Conservation (phyloP, 2,888 invertebrate species). For the Eumerus sabulonum region DNA sequence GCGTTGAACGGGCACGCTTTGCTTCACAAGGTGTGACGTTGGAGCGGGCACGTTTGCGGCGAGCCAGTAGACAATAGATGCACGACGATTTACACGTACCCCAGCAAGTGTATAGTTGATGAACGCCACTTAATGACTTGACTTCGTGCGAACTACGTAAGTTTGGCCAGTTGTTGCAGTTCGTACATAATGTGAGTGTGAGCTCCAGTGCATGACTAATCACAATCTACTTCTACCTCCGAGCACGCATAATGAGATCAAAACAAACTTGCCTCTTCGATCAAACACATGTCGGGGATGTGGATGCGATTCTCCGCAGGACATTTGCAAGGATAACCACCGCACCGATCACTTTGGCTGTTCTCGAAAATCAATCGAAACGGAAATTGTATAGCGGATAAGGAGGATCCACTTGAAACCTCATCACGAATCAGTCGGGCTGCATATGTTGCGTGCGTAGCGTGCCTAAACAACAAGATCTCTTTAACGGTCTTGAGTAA, state of each 20-base stretch:
- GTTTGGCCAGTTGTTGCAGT: no score
- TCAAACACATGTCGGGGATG: constrained; percentile 53
- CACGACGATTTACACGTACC: constrained; percentile 24
- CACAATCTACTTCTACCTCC: neutral
- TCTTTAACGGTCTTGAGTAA: constrained; percentile 62
- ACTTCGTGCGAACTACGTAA: constrained; percentile 47
- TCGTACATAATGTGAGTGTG: no score
- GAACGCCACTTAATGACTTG: constrained; percentile 62
- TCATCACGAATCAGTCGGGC: constrained; percentile 13
- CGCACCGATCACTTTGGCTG: no score
- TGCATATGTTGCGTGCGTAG: constrained; percentile 51
- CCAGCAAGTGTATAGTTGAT: constrained; percentile 35
- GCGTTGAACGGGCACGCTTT: constrained; percentile 52
- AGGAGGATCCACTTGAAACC: constrained; percentile 64
- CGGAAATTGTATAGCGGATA: constrained; percentile 66
- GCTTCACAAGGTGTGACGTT: constrained; percentile 61
- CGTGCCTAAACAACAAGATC: constrained; percentile 49
- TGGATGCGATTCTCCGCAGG: constrained; percentile 35
- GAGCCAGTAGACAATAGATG: constrained; percentile 8
- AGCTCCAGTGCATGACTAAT: constrained; percentile 2
- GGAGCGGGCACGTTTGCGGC: neutral
- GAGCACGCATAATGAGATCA: constrained; percentile 47
- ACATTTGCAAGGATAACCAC: constrained; percentile 59
- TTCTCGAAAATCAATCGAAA: constrained; percentile 55
- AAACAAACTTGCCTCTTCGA: constrained; percentile 38